Evolutionary conservation across 2,113 vertebrate species (phyloP).

Genomic region (Chaenocephalus aceratus): DNA sequence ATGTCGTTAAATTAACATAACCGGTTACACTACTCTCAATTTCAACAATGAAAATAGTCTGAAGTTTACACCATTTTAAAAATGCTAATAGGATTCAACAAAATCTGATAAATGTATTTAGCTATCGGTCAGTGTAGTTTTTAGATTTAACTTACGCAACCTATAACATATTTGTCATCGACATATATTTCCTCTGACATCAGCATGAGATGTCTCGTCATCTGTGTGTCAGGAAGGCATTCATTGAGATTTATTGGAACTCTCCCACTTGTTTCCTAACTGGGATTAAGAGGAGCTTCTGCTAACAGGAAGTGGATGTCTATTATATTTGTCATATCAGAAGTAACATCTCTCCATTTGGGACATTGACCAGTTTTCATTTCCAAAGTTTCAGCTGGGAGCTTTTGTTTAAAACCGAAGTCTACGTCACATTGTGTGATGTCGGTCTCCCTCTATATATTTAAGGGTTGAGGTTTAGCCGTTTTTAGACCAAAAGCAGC

Average conservation of each 20-base stretch:
- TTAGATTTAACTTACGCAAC: constrained; percentile 1
- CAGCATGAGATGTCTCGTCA: constrained; percentile 3
- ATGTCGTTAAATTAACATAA: neutral
- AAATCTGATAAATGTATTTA: too few species aligned
- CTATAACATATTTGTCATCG: neutral
- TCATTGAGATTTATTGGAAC: neutral
- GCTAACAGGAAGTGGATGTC: constrained; percentile 14
- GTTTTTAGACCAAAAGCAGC: constrained; percentile 67
- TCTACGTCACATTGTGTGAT: constrained; percentile 46
- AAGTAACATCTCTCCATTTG: neutral
- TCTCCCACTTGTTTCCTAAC: constrained; percentile 15
- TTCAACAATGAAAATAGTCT: too few species aligned
- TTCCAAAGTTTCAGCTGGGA: neutral
- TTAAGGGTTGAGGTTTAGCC: constrained; percentile 66
- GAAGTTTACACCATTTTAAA: too few species aligned
- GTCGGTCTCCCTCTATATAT: constrained; percentile 49
- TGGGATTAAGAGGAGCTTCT: constrained; percentile 1
- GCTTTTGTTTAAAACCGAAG: constrained; percentile 25
- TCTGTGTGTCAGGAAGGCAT: constrained; percentile 6
- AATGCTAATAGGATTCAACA: too few species aligned
- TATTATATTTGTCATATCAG: constrained; percentile 26
- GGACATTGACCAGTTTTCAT: neutral
- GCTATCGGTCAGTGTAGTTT: neutral
- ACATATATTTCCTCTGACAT: constrained; percentile 26
- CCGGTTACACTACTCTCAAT: neutral